Evolutionary conservation across 2,113 vertebrate genomes (phyloP).

Genomic region (Hucho hucho): DNA sequence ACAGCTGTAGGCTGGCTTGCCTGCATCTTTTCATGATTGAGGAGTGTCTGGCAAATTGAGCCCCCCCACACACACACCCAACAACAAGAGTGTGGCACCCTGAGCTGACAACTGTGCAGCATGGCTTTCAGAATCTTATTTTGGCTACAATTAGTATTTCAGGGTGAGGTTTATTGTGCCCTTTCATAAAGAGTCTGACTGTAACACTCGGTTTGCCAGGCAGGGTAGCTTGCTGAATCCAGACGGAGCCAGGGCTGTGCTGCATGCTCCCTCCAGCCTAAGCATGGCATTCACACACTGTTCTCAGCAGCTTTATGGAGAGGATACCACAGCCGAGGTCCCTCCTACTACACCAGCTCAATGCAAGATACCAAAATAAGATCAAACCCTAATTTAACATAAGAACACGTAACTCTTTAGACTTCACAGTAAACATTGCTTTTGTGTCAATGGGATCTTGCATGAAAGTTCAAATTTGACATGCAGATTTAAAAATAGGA

Average conservation of each 20-base stretch:
- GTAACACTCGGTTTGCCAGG: conserved; percentile 47
- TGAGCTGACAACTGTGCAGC: not conserved
- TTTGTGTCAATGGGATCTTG: too few species aligned
- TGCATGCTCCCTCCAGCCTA: conserved; percentile 21
- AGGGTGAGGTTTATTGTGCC: not conserved
- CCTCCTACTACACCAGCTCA: too few species aligned
- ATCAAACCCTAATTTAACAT: too few species aligned
- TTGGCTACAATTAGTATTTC: not conserved
- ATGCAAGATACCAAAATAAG: too few species aligned
- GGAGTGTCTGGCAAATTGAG: not conserved
- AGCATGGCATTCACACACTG: too few species aligned
- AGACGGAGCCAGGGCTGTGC: conserved; percentile 52
- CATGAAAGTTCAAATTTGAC: too few species aligned
- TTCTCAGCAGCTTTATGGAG: conserved; percentile 11
- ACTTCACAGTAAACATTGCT: too few species aligned
- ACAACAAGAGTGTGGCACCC: not conserved
- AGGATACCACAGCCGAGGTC: too few species aligned
- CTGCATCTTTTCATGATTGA: not conserved
- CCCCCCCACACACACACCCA: too few species aligned
- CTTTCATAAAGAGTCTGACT: not conserved
- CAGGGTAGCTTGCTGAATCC: conserved; percentile 41
- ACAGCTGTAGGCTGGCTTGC: not conserved
- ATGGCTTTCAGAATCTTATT: not conserved
- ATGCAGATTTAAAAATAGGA: too few species aligned
- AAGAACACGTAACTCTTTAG: too few species aligned